Conservation (phyloP, 2,888 invertebrate genomes). For the Drosophila picticornis region DNA sequence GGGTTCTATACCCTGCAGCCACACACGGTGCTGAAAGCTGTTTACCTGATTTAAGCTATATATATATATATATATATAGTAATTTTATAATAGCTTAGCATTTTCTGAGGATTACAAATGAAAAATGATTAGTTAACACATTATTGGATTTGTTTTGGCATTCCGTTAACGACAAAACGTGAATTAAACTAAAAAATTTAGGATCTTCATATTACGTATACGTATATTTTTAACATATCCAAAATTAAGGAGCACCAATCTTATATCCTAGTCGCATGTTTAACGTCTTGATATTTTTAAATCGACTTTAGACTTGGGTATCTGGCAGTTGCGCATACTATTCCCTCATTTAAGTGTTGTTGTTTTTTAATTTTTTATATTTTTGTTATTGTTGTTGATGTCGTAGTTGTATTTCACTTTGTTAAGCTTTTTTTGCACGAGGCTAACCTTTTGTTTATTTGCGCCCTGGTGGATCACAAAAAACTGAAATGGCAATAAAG, state of each 20-base stretch:
- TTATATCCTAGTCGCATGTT: neutral
- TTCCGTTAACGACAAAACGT: neutral
- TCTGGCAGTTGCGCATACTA: neutral
- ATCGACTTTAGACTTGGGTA: neutral
- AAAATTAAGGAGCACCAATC: neutral
- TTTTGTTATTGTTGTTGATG: constrained; percentile 38
- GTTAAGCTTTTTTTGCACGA: constrained; percentile 48
- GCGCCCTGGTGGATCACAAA: constrained; percentile 73
- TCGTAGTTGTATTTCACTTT: constrained; percentile 69
- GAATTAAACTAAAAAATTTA: neutral
- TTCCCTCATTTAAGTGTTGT: neutral
- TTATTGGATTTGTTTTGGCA: neutral
- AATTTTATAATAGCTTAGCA: neutral
- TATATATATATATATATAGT: neutral
- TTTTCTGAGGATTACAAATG: neutral
- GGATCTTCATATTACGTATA: neutral
- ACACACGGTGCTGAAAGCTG: neutral
- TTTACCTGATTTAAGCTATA: neutral
- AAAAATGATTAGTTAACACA: neutral
- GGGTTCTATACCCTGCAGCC: constrained; percentile 20
- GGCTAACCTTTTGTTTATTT: constrained; percentile 73
- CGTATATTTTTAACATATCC: neutral
- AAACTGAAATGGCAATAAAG: constrained; percentile 57
- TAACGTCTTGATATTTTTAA: neutral
- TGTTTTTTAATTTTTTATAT: neutral